phyloP scores from a whole-genome alignment of 2,888 invertebrate species.

The Orgyia antiqua region DNA sequence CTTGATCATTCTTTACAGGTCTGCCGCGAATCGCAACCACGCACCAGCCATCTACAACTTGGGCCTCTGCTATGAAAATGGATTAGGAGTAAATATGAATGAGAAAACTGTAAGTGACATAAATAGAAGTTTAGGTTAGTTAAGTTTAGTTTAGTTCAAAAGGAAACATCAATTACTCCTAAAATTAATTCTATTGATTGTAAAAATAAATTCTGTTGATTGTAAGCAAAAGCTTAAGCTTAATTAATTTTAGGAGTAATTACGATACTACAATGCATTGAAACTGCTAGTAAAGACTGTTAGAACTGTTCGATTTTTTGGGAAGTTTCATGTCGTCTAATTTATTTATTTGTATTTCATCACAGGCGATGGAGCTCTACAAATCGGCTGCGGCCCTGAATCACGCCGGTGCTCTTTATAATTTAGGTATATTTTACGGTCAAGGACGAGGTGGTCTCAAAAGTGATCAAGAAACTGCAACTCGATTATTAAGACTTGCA shows the following conservation, averaged over 20 bases:
- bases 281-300: too few relatives aligned
- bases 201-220: too few relatives aligned
- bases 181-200: too few relatives aligned
- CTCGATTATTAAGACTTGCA: conserved; percentile 68
- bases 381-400: conserved; percentile 79
- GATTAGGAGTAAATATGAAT: conserved; percentile 79
- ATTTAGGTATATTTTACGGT: conserved; percentile 82
- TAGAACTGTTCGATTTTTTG: too few relatives aligned
- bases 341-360: too few relatives aligned
- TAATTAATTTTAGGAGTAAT: too few relatives aligned
- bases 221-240: too few relatives aligned
- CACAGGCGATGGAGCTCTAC: conserved; percentile 82
- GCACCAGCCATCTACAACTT: conserved; percentile 82
- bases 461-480: conserved; percentile 68
- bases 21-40: conserved; percentile 78
- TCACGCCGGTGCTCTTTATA: conserved; percentile 83
- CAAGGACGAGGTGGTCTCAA: conserved; percentile 80
- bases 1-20: conserved; percentile 33
- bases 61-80: conserved; percentile 83
- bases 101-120: conserved; percentile 72
- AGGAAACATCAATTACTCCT: too few relatives aligned
- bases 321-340: too few relatives aligned
- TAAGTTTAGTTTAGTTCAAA: too few relatives aligned
- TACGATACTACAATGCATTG: too few relatives aligned
- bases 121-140: too few relatives aligned